A percentile compares a stretch with the other conserved stretches of the same genome.
Evolutionary conservation across 2,888 invertebrate genomes (phyloP).

Genomic region (Nephrotoma appendiculata): DNA sequence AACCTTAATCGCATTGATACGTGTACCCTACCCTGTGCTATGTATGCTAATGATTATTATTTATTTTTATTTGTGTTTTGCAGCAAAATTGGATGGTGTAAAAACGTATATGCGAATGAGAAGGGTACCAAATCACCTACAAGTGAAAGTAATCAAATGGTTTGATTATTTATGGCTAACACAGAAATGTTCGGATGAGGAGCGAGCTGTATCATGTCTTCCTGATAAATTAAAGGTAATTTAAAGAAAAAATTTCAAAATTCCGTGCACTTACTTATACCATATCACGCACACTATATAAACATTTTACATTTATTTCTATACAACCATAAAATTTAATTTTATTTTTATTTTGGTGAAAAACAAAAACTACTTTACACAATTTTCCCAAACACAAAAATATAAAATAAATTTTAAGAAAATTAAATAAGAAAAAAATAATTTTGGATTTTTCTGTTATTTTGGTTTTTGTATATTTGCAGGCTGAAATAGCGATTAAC

Average conservation of each 20-base stretch:
- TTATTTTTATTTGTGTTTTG: conserved; percentile 29
- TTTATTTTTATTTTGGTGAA: not conserved
- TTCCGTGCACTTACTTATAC: not conserved
- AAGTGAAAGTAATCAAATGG: conserved; percentile 98
- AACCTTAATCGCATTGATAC: not conserved
- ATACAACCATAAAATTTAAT: not conserved
- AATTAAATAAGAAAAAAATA: not conserved
- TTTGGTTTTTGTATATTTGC: conserved; percentile 7
- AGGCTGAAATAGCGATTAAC: conserved; percentile 96
- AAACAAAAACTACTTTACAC: not conserved
- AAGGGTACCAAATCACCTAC: conserved; percentile 84
- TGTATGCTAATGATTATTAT: not conserved
- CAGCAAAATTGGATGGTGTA: conserved; percentile 95
- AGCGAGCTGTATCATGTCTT: conserved; percentile 85
- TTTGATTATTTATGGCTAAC: conserved; percentile 98
- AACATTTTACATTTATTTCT: no score
- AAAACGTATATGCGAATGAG: conserved; percentile 98
- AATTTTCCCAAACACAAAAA: not conserved
- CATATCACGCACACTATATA: no score
- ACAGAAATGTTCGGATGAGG: conserved; percentile 96
- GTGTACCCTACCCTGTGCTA: no score
- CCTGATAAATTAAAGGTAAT: conserved; percentile 85
- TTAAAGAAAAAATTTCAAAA: not conserved
- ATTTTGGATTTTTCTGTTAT: not conserved
- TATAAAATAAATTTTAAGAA: not conserved